Evolutionary conservation across 2,113 vertebrate species (phyloP).

Genomic region (Axis porcinus): DNA sequence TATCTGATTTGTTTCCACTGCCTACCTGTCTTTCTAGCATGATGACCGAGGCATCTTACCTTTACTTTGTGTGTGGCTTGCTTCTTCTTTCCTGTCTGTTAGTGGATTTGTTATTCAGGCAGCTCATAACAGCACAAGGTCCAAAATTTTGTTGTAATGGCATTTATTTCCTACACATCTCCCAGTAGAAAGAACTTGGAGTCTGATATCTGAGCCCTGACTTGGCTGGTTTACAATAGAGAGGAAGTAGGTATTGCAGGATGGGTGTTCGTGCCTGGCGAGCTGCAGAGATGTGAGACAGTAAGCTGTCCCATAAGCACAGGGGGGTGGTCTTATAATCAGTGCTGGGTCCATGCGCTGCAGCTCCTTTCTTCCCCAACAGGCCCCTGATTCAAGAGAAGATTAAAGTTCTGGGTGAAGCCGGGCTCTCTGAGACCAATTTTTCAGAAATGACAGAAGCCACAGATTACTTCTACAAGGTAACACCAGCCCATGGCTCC

Average conservation of each 20-base stretch:
- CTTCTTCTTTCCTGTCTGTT: background rate
- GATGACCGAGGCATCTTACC: background rate
- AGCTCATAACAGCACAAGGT: background rate
- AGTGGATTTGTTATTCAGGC: background rate
- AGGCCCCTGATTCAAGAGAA: slow-evolving; percentile 98
- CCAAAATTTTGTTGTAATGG: background rate
- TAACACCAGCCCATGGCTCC: slow-evolving; percentile 63
- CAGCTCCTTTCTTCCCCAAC: slow-evolving; percentile 43
- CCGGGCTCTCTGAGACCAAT: slow-evolving; percentile 92
- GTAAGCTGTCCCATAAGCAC: background rate
- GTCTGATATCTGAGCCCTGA: background rate
- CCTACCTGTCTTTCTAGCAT: background rate
- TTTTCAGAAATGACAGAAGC: slow-evolving; percentile 89
- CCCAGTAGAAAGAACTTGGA: background rate
- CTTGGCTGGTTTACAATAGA: background rate
- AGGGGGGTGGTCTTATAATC: background rate
- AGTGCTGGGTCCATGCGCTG: background rate
- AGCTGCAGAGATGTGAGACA: background rate
- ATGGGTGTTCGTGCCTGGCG: background rate
- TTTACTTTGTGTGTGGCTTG: background rate
- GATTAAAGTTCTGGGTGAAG: slow-evolving; percentile 93
- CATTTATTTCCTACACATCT: background rate
- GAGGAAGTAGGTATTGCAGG: background rate
- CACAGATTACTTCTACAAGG: slow-evolving; percentile 88
- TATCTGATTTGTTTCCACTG: background rate